Conservation (phyloP, 2,888 invertebrate genomes). For the Stenoptilia bipunctidactyla region DNA sequence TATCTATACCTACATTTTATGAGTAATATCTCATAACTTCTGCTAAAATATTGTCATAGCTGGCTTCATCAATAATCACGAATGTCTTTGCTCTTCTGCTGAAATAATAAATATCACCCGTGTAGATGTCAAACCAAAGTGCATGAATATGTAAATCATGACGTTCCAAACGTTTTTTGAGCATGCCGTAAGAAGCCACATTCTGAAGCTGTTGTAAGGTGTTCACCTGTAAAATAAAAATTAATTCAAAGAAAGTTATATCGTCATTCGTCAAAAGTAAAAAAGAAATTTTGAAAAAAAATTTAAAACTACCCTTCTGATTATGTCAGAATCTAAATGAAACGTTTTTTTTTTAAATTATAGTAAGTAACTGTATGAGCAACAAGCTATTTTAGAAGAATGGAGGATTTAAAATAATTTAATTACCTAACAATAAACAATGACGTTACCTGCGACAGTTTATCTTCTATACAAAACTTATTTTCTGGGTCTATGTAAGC, state of each 20-base stretch:
- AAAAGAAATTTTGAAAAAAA: no score
- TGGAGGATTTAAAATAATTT: no score
- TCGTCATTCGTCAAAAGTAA: no score
- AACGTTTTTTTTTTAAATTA: no score
- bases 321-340: no score
- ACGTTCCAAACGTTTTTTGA: constrained; percentile 83
- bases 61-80: constrained; percentile 86
- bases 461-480: constrained; percentile 89
- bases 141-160: constrained; percentile 92
- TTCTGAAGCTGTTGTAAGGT: constrained; percentile 94
- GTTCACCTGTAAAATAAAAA: constrained; percentile 81
- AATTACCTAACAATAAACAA: no score
- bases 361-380: no score
- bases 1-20: no score
- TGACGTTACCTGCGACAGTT: constrained; percentile 85
- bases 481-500: constrained; percentile 96
- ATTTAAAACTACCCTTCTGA: no score
- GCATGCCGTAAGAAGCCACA: constrained; percentile 91
- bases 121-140: constrained; percentile 97
- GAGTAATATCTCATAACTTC: constrained; percentile 88
- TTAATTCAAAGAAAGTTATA: no score
- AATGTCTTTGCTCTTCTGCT: constrained; percentile 89
- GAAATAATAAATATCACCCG: constrained; percentile 95
- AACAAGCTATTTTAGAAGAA: no score
- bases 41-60: constrained; percentile 78